Base-by-base conservation (phyloP, 2,888 invertebrate species). In the Chymomyza procnemis region DNA sequence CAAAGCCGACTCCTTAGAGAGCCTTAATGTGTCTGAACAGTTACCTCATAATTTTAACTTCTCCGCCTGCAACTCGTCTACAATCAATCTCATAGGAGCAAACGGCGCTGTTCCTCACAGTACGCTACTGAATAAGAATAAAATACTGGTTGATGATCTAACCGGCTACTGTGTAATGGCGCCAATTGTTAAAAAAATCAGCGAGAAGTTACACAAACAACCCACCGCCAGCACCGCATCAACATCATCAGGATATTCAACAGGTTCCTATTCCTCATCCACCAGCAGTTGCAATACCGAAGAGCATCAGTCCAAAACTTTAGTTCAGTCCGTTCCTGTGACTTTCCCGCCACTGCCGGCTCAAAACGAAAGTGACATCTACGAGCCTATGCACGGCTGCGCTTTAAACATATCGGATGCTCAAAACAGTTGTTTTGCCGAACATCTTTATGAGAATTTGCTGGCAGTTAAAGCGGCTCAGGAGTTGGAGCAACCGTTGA, bases 151-250 rank as follows among this genome's bases (percentile, higher is more conserved):
- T 4, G 91, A 91, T 58, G 91, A 91, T 74, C 69, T 89, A 3
- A 89, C 90, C 1, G 91, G 90, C 0, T 91, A 91, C 65, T 91
- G 91, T 67, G 73, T 89, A 1, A 91, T 91, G 91, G 91, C 90
- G 16, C 91, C 91, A 0, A 90, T 91, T 61, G 62, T 69, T 9
- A 81, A 79, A 16, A 86, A 89, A 55, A 72, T 69, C 2, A 57
- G 47, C 6, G 21, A 22, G 0, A 61, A 58, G 2, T 16, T 65
- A 12, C 68, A 69, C 19, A 64, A 67, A 41, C 66, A 78, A 30
- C 75, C 80, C 5, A 73, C 60, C 19, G 65, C 66, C 4, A 80
- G 79, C 50, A 76, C 87, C 0, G 82, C 76, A 9, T 87, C 85
- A 54, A 88, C 78, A 3, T 87, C 89, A 0, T 90, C 89, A 0